These are phyloP conservation scores for Itoplectis maculator DNA, from an alignment of 2,888 invertebrate genomes.

Conservation along the genomic window DNA sequence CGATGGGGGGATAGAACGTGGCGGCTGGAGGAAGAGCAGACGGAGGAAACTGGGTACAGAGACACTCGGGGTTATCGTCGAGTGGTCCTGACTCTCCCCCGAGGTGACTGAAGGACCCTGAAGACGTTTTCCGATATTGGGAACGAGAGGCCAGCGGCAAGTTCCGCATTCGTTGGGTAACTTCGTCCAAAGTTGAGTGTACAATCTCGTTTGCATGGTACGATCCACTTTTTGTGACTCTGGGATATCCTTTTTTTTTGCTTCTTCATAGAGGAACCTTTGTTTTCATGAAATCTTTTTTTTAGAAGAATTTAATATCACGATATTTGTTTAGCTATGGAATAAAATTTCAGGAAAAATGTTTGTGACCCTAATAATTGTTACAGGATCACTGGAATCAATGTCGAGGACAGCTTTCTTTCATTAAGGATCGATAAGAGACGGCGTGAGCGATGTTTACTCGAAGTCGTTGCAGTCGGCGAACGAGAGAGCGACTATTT, in stretches of 20 bases:
- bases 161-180: conserved; percentile 35
- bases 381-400: no score
- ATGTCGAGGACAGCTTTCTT: no score
- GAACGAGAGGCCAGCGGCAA: background rate
- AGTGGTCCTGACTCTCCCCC: conserved; percentile 11
- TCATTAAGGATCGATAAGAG: no score
- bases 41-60: conserved; percentile 33
- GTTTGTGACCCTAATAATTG: no score
- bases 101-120: background rate
- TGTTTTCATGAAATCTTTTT: background rate
- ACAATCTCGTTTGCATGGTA: background rate
- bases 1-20: conserved; percentile 2
- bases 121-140: conserved; percentile 3
- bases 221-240: background rate
- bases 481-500: conserved; percentile 22
- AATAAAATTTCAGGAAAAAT: no score
- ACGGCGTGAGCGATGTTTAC: background rate
- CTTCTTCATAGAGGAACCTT: no score
- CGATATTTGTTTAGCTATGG: no score
- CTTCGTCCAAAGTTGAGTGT: conserved; percentile 1
- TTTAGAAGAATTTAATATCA: no score
- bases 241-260: background rate
- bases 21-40: background rate
- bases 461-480: no score
- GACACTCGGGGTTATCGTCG: conserved; percentile 45